Base-by-base conservation (phyloP, 2,113 vertebrate species). In the Oenanthe oenanthe region DNA sequence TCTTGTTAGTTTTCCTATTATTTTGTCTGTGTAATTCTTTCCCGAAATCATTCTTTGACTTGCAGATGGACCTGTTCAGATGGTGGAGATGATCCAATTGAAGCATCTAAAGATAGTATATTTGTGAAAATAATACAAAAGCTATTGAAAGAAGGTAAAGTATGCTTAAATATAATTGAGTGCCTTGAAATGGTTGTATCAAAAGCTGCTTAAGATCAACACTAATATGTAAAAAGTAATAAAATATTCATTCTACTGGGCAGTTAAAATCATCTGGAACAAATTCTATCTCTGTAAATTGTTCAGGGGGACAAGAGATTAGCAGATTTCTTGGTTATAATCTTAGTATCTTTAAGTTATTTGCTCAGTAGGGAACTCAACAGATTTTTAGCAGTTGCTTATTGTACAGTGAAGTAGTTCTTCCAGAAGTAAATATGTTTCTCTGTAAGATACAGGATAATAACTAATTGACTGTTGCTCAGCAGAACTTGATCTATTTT, bases 121-220 rank as follows among this genome's bases (percentile, higher is more conserved):
- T 99, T 99, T 96, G 98, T 99, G 91, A 99, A 99, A 97, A 99
- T 99, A 94, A 95, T 99, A 75, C 98, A 99, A 72, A 99, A 99
- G 48, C 98, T 99, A 75, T 93, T 99, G 71, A 99, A 99, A 95
- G 99, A 99, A 98, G 99, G 99, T 99, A 96, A 96, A 94, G 72
- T 57, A 17, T 83, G 48, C 20, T 91, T 92, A 45, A 72, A 38
- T 66, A 14, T 17, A 38, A 51, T 16, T 36, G 4, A 24, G 36
- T 34, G n/a, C 53, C 32, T 54, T 89, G 20, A 67, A 94, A 42
- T n/a, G 26, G 19, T 47, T 82, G 56, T 84, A 87, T 92, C 50
- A 72, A 86, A 93, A 84, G 45, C 36, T 88, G 45, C 60, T 88
- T 56, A 77, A 88, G 34, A 19, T 70, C 43, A 88, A 53, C 14